Base-by-base conservation (phyloP, 2,797 vertebrate genomes). In the Chromis chromis region DNA sequence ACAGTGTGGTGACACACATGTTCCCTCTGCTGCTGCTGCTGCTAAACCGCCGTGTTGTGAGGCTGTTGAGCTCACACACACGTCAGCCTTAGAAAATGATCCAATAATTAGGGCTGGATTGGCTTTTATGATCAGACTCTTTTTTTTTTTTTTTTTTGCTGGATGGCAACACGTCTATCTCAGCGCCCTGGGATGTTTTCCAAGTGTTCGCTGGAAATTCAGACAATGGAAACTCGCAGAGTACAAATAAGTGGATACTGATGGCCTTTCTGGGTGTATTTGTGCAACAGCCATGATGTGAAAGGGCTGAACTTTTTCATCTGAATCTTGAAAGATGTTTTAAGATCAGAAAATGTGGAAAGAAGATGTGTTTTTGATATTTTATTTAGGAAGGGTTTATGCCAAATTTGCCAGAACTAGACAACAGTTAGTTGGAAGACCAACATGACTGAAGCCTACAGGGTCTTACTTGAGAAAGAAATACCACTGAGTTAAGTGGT, bases 11-110 rank as follows among this genome's bases (percentile, higher is more conserved):
- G 90, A 91, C 86, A 70, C 88, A 90, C 70, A 83, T 42, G 55
- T 90, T 89, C 88, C 85, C 74, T 79, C 76, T 78, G 63, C 78
- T 78, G 76, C 78, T 82, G 81, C 72, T 83, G 71, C 82, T 88
- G 84, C 88, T 84, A 66, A 82, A 83, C 70, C 74, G 60, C 25
- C 49, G 79, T 65, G 80, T 68, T 62, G 63, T 64, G 60, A 79
- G 62, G 58, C 65, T 17, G 65, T 50, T 4, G 17, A 64, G 53
- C 68, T 70, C 74, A 61, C 50, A 31, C 7, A 44, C 70, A 66
- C 79, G 62, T 27, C 71, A 62, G 77, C 87, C 83, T 82, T 49
- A 63, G 59, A 77, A 71, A 84, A 79, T n/a, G 11, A 70, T 70
- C 62, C 65, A 76, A 67, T 74, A 63, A 44, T 84, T 60, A 79